Evolutionary conservation across 2,888 invertebrate genomes (phyloP), one percentile per base, ranked within the genome.

Genomic region (Pachydiplax longipennis): DNA sequence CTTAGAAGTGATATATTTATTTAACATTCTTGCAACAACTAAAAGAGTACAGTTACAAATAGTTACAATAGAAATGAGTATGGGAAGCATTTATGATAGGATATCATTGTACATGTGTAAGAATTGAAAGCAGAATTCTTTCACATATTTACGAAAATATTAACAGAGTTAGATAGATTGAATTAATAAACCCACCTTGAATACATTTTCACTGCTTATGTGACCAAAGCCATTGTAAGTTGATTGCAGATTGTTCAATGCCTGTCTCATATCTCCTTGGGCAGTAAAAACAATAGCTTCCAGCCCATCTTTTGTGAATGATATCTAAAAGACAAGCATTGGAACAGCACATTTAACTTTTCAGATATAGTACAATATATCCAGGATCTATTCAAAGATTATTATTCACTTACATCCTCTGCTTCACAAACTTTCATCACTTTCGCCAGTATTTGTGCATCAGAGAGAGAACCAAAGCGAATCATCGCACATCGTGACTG

Each of bases 241-340:
- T 0, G 98, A 98, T 94, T 99, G 99, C 91, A 99, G 94, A 95
- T 99, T 99, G 94, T 99, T 99, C 82, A 99, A 95, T 0, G 97
- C 99, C 93, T 99, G 98, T 92, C 99, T 95, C 97, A 99, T 97
- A 94, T 99, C 99, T 0, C 99, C 99, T 94, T 99, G 99, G 0
- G 99, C 98, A 0, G 99, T 99, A 94, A 99, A 99, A 48, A 99
- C 97, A 92, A 99, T 97, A 0, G 99, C 99, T 94, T 98, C 98
- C 90, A 99, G 94, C 0, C 99, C 99, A 93, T 99, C 98, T 93
- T 99, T 97, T 0, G 97, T 97, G 93, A 98, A 97, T 0, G 97
- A 96, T 2, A 99, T 94, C 95, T 96, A 91, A 22, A 44, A 1
- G 25, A 82, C 12, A 44, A 82, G 25, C 5, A 25, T 6, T 73